These are phyloP conservation scores for Laodelphax striatellus DNA, from an alignment of 1,140 invertebrate species.

Conservation along the genomic window DNA sequence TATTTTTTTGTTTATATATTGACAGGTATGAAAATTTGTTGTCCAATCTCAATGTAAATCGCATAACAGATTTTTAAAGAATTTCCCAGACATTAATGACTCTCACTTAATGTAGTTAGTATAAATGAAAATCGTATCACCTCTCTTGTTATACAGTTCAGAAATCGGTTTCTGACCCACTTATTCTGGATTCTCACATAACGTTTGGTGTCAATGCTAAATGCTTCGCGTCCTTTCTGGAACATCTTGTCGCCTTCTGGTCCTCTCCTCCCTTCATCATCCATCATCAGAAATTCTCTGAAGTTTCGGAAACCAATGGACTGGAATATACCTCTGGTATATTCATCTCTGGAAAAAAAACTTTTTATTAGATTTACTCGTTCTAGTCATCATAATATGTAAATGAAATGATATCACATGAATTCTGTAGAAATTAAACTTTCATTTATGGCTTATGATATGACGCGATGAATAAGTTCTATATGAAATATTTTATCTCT, in stretches of 20 bases:
- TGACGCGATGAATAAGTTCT: too few species aligned
- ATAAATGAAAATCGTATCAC: conserved; percentile 29
- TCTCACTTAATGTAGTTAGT: not conserved
- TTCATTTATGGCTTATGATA: too few species aligned
- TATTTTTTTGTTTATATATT: too few species aligned
- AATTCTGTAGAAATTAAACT: too few species aligned
- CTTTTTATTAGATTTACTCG: too few species aligned
- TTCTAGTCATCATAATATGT: too few species aligned
- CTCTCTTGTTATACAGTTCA: conserved; percentile 51
- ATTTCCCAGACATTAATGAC: too few species aligned
- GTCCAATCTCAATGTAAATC: too few species aligned
- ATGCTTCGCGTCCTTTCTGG: conserved; percentile 49
- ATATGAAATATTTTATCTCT: too few species aligned
- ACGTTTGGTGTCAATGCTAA: conserved; percentile 71
- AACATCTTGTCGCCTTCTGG: conserved; percentile 49
- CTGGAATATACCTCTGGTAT: conserved; percentile 87
- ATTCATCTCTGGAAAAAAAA: conserved; percentile 38
- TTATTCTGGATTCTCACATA: conserved; percentile 76
- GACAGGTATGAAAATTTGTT: too few species aligned
- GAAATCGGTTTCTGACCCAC: conserved; percentile 78
- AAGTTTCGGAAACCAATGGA: conserved; percentile 98
- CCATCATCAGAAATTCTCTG: conserved; percentile 68
- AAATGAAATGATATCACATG: too few species aligned
- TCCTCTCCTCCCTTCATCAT: conserved; percentile 45
- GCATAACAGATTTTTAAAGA: too few species aligned